A percentile compares a stretch with the other conserved stretches of the same genome.
Evolutionary conservation across 1,140 invertebrate species (phyloP).

Genomic region (Nasonia giraulti): DNA sequence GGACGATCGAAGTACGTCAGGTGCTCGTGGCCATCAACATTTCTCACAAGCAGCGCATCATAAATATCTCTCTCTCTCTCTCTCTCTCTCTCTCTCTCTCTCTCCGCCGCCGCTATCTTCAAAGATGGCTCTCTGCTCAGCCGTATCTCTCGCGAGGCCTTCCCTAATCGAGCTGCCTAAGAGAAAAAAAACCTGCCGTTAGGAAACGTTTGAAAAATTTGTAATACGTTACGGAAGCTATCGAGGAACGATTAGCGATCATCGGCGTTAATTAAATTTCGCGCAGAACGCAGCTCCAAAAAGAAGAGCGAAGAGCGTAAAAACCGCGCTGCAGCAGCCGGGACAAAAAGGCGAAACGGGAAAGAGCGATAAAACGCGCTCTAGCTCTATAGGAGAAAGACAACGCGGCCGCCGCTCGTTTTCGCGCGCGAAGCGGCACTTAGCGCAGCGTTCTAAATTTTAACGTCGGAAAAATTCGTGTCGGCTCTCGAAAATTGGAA

Average conservation of each 20-base stretch:
- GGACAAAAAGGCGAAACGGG: neutral
- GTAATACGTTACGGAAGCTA: no score
- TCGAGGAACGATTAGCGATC: neutral
- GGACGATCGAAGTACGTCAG: neutral
- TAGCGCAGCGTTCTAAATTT: conserved; percentile 3
- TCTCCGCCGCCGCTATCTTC: no score
- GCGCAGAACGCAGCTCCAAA: neutral
- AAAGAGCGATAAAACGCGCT: neutral
- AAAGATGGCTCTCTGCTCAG: neutral
- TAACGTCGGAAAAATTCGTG: neutral
- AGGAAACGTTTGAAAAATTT: no score
- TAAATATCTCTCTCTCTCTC: neutral
- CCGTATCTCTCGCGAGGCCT: neutral
- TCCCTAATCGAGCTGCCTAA: neutral
- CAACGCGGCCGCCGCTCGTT: neutral
- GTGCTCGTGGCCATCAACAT: neutral
- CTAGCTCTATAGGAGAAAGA: neutral
- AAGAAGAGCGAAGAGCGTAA: neutral
- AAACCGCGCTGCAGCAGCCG: no score
- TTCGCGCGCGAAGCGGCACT: neutral
- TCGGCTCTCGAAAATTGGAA: neutral
- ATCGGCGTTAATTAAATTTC: neutral
- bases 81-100: neutral
- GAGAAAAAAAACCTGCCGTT: neutral
- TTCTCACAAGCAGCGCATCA: neutral